These are phyloP conservation scores for Metallyticus violacea DNA, from an alignment of 2,888 invertebrate species.

Conservation along the genomic window DNA sequence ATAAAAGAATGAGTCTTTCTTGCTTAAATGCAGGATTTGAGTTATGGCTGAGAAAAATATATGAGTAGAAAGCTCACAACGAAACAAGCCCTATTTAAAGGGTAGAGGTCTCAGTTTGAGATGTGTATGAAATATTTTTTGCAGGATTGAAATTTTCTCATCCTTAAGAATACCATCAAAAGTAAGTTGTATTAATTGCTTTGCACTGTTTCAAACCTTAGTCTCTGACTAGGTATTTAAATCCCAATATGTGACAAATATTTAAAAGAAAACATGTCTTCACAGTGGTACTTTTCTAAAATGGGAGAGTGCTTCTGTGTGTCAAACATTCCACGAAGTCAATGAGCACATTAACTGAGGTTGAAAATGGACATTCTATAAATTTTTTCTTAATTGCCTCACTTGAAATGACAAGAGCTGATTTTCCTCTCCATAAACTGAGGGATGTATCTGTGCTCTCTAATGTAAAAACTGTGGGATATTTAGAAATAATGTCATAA, in stretches of 20 bases:
- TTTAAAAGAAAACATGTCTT: neutral
- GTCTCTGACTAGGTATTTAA: neutral
- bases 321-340: conserved; percentile 13
- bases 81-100: conserved; percentile 1
- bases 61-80: conserved; percentile 2
- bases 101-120: conserved; percentile 4
- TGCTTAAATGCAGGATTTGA: neutral
- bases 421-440: neutral
- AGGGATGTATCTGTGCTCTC: neutral
- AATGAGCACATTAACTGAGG: conserved; percentile 4
- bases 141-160: neutral
- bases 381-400: neutral
- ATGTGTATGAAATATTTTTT: neutral
- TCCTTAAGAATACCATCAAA: conserved; percentile 1
- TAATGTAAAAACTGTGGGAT: neutral
- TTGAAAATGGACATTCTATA: neutral
- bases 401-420: neutral
- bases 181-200: neutral
- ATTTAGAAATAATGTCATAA: neutral
- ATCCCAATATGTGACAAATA: neutral
- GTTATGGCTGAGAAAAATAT: neutral
- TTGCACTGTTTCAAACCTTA: neutral
- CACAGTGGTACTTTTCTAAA: neutral
- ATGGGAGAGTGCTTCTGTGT: neutral
- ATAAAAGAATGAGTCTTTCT: neutral